Evolutionary conservation across 2,797 vertebrate genomes (phyloP).

Genomic region (Tamandua tetradactyla): DNA sequence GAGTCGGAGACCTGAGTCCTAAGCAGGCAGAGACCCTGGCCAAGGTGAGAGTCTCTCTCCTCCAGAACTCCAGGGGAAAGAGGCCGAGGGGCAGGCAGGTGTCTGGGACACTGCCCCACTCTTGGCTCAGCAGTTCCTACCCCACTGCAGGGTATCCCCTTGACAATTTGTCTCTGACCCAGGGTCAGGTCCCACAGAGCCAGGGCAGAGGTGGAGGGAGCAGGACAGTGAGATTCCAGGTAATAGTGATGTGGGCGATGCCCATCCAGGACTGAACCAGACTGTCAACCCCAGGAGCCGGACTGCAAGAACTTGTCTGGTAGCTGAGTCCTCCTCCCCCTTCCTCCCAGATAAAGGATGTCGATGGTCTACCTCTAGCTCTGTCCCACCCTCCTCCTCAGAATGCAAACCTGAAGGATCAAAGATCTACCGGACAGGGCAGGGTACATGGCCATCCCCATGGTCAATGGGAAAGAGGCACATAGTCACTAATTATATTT

Average conservation of each 20-base stretch:
- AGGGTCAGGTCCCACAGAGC: not conserved
- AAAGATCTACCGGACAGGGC: not conserved
- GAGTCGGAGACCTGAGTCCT: constrained; percentile 91
- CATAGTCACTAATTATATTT: not conserved
- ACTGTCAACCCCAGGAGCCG: not conserved
- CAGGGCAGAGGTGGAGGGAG: too few species aligned
- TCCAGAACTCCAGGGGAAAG: not conserved
- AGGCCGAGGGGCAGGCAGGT: not conserved
- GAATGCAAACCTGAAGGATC: not conserved
- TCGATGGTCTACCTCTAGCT: not conserved
- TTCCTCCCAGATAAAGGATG: not conserved
- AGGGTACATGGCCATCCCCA: not conserved
- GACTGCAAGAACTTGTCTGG: not conserved
- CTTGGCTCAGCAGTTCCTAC: not conserved
- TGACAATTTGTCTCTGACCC: not conserved
- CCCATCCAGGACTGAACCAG: not conserved
- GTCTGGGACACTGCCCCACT: not conserved
- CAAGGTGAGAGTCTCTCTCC: constrained; percentile 86
- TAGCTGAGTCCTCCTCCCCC: too few species aligned
- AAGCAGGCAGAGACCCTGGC: constrained; percentile 90
- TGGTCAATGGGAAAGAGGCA: not conserved
- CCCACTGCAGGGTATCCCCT: not conserved
- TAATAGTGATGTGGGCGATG: not conserved
- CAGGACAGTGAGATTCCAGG: not conserved
- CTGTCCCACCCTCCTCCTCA: not conserved